Evolutionary conservation across 2,113 vertebrate species (phyloP), one percentile per base, ranked within the genome.

Genomic region (Stegastes partitus): DNA sequence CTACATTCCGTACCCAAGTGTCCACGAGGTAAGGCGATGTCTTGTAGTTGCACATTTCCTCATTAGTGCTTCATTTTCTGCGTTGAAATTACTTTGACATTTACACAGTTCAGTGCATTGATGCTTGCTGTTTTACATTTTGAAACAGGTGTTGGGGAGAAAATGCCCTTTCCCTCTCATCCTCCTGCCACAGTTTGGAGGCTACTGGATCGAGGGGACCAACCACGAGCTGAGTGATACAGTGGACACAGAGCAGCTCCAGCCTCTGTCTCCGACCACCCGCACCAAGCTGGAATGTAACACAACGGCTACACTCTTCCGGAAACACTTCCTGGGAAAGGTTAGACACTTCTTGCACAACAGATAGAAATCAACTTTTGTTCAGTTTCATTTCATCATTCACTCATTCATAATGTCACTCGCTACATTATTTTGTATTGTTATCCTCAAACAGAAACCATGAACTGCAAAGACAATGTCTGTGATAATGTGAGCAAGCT

Each of bases 191-290:
- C 98, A 99, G 93, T 99, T 99, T 1, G 98, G 98, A 47, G 98
- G 98, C 69, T 99, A 97, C 93, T 99, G 98, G 98, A 99, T 99
- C 4, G 98, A 99, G 86, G 98, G 98, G 68, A 98, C 95, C 81
- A 98, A 98, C 90, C 98, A 99, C 7, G 96, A 98, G 28, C 86
- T 97, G 51, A 93, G 88, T 10, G 92, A 90, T 18, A 49, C 87
- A 1, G 89, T 89, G 0, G 95, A 96, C 57, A 79, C 84, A 0
- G 95, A 96, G 82, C 93, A 73, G 0, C 89, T 94, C 2, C 84
- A 61, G 66, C 85, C 88, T 14, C 94, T 92, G 0, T 97, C 96
- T 0, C 96, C 97, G 0, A 81, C 93, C 19, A 80, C 91, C 63
- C 95, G 95, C 57, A 94, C 95, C 6, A 97, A 96, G 82, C 94